Percentiles rank a stretch among this genome's conserved stretches.
These are phyloP conservation scores for Mystacornis crossleyi DNA, from an alignment of 2,113 vertebrate genomes.

Conservation along the genomic window DNA sequence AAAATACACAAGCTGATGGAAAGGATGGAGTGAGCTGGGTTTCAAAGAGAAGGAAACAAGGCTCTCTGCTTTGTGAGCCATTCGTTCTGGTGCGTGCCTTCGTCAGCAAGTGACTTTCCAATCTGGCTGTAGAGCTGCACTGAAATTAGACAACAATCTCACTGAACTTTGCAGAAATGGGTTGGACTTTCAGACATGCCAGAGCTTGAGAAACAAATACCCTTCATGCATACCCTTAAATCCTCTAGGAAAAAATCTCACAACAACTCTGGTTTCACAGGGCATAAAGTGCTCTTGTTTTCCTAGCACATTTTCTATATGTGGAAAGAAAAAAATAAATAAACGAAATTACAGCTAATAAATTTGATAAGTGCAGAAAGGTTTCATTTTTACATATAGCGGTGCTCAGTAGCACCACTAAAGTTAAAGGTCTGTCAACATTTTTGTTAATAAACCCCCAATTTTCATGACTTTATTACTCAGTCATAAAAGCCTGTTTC, in stretches of 20 bases:
- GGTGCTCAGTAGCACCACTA: not conserved
- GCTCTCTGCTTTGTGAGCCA: not conserved
- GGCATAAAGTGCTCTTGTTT: slow-evolving; percentile 48
- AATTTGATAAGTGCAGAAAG: slow-evolving; percentile 19
- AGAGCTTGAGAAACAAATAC: slow-evolving; percentile 10
- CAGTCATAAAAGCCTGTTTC: not conserved
- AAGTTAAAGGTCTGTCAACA: slow-evolving; percentile 41
- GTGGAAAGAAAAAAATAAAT: not conserved
- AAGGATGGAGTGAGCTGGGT: not conserved
- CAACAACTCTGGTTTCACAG: not conserved
- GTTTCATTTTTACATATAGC: not conserved
- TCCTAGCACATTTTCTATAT: not conserved
- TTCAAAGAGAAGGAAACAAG: not conserved
- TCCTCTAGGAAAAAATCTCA: not conserved
- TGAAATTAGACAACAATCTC: slow-evolving; percentile 26
- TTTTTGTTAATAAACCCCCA: slow-evolving; percentile 32
- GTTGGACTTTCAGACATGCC: slow-evolving; percentile 1
- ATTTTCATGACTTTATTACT: slow-evolving; percentile 14
- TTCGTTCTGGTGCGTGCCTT: not conserved
- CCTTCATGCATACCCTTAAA: not conserved
- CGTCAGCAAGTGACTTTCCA: not conserved
- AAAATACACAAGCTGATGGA: not conserved
- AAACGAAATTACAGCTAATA: slow-evolving; percentile 31
- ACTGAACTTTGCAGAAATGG: slow-evolving; percentile 11
- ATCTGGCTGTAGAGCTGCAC: not conserved